Base-by-base conservation (phyloP, 2,797 vertebrate species). In the Synaphobranchus kaupii region DNA sequence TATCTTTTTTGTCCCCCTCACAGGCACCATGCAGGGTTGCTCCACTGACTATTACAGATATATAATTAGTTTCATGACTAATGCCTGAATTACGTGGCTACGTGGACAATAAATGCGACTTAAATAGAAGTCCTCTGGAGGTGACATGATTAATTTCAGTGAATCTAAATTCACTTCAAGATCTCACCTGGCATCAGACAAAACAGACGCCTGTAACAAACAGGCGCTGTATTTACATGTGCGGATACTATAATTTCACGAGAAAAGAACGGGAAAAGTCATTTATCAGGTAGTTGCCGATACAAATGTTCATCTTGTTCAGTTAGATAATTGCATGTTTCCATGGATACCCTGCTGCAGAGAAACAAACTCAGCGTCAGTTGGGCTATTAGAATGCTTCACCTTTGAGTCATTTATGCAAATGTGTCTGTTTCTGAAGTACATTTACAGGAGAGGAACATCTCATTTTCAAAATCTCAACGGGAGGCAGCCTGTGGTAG, bases 271-370 rank as follows among this genome's bases (percentile, higher is more conserved):
- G 50, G n/a, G 25, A 82, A 82, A n/a, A 52, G 22, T 78, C 17
- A 50, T 81, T 81, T 81, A 81, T 66, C 34, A 63, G 56, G 22
- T 47, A 66, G 83, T 84, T 47, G 66, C 34, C 47, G 58, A 84
- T 84, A 84, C 13, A 44, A 60, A 84, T 84, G 34, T 66, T 63
- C 56, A n/a, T 31, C 44, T 68, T 85, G 39, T 50, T 50, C 34
- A 47, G 34, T 68, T 28, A 25, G 63, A 68, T 85, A 68, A 71
- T 68, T 85, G 84, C 44, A 68, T 28, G 84, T 85, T 85, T 85
- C 84, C 84, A 71, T 85, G 84, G 63, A 71, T 7, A 85, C 84
- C 25, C 6, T 60, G 34, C 56, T 52, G 44, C 25, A 84, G 84
- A 25, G 56, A 84, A 85, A 47, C 25, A 22, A 71, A 85, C 84